These are phyloP conservation scores for Pollimyrus isidori DNA, from an alignment of 2,113 vertebrate species.

Conservation along the genomic window DNA sequence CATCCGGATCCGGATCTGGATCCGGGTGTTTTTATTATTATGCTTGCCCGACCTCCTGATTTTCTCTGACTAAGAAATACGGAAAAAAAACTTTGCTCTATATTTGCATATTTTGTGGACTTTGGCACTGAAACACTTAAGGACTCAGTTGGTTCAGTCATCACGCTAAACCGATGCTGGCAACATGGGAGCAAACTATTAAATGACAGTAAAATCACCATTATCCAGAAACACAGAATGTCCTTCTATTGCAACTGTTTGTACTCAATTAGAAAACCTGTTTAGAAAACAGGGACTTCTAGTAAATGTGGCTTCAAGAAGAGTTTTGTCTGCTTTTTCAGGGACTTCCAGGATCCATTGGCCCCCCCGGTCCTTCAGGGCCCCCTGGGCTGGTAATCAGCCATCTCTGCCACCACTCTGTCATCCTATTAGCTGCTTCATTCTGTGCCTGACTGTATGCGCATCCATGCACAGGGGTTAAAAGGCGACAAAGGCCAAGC, in stretches of 20 bases:
- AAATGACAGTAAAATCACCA: not conserved
- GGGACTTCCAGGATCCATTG: constrained; percentile 73
- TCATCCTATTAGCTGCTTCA: not conserved
- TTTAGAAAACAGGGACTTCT: not conserved
- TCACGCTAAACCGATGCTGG: not conserved
- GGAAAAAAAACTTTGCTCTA: not conserved
- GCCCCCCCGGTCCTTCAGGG: constrained; percentile 77
- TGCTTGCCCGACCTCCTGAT: not conserved
- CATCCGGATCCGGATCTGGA: not conserved
- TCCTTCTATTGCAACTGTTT: not conserved
- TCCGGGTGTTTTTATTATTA: not conserved
- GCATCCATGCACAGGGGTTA: constrained; percentile 60
- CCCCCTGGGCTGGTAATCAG: constrained; percentile 72
- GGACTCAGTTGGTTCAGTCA: not conserved
- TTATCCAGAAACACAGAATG: not conserved
- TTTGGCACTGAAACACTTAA: not conserved
- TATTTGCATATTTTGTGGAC: not conserved
- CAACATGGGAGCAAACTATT: not conserved
- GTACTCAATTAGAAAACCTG: not conserved
- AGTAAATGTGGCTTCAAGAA: not conserved
- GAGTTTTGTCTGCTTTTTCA: constrained; percentile 37
- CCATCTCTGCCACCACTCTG: not conserved
- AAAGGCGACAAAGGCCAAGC: constrained; percentile 77
- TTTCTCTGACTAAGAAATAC: not conserved
- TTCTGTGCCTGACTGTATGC: not conserved